phyloP scores from a whole-genome alignment of 2,797 vertebrate genomes.

The Manis pentadactyla region DNA sequence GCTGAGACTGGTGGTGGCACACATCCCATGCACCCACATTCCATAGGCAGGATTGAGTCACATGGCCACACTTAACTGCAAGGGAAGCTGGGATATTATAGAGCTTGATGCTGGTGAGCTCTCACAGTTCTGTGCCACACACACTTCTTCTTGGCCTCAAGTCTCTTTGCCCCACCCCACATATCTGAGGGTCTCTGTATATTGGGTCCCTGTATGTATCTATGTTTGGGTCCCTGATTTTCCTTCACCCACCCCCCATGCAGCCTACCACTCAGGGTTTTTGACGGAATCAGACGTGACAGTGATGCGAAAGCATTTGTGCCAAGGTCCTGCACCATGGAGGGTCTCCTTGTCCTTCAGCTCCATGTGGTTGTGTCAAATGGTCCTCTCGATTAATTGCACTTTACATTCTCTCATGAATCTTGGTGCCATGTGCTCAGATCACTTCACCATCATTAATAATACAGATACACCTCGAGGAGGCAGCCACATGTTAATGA shows the following conservation, averaged over 20 bases:
- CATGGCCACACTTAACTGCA: not conserved
- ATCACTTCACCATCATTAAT: constrained; percentile 46
- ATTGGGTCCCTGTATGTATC: too few species aligned
- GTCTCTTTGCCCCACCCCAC: not conserved
- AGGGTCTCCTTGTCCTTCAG: not conserved
- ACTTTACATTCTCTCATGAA: constrained; percentile 7
- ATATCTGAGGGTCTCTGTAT: not conserved
- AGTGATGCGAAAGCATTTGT: not conserved
- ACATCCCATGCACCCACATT: not conserved
- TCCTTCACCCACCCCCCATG: not conserved
- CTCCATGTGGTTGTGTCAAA: not conserved
- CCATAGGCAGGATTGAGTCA: not conserved
- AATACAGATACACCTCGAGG: constrained; percentile 23
- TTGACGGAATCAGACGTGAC: not conserved
- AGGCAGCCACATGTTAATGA: not conserved
- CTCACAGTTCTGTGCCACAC: not conserved
- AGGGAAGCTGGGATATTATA: not conserved
- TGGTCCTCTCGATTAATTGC: not conserved
- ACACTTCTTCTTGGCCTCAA: not conserved
- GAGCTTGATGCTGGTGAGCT: not conserved
- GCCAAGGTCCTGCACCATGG: not conserved
- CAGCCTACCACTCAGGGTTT: not conserved
- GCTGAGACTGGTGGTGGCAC: not conserved
- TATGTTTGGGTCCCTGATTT: too few species aligned
- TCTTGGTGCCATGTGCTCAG: not conserved